Base-by-base conservation (phyloP, 2,113 vertebrate species). In the Ophiodon elongatus region DNA sequence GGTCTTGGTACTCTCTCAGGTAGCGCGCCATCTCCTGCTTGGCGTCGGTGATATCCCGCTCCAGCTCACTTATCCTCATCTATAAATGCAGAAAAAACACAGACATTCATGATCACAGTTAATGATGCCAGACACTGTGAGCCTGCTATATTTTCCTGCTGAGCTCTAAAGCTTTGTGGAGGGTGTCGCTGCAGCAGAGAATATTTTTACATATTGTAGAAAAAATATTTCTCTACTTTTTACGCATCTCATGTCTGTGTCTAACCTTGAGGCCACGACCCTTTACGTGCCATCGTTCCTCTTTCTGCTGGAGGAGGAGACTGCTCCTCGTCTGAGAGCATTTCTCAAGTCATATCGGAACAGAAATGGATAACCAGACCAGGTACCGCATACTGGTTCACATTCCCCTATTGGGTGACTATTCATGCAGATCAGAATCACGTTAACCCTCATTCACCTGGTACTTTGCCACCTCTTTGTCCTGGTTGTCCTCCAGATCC, bases 1-100 rank as follows among this genome's bases (percentile, higher is more conserved):
- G 95, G 89, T 99, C 98, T 84, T 99, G 98, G 90, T 99, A 99
- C 75, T 99, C 97, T 87, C 96, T 96, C 92, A 99, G 94, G 89
- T 99, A 98, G 17, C 93, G 96, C 5, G 97, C 96, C 98, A 99
- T 97, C 92, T 97, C 96, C 85, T 95, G 95, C 89, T 97, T 96
- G 29, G 97, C 96, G 7, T 95, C 96, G 2, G 86, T 60, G 67
- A 96, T 95, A 35, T 96, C 94, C 47, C 82, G 91, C 88, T 97
- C 96, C 91, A 97, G 91, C 52, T 96, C 94, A 75, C 84, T 92
- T 90, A 97, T 96, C 79, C 92, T 95, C 76, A 93, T 87, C 96
- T 97, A 29, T 27, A 60, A 87, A 39, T n/a, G 4, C 23, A 83
- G 15, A 9, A 84, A 41, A 17, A 67, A 0, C 4, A 0, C 5